These are phyloP conservation scores for Catotricha subobsoleta DNA, from an alignment of 2,888 invertebrate species.

Conservation along the genomic window DNA sequence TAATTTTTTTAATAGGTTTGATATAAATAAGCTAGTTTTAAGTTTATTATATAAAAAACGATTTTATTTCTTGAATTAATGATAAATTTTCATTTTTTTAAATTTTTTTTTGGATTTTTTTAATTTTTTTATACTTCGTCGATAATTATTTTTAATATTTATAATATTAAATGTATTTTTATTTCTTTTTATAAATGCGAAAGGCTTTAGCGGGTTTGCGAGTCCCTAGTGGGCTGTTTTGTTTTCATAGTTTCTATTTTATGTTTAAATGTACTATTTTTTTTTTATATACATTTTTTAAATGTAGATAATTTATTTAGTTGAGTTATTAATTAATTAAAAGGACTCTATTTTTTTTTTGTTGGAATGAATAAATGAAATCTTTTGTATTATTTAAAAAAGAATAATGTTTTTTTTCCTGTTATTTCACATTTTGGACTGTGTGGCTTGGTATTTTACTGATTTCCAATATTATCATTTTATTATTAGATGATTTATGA, in stretches of 20 bases:
- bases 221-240: not conserved
- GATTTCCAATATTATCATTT: too few relatives aligned
- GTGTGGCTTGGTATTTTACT: too few relatives aligned
- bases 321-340: too few relatives aligned
- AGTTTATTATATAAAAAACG: too few relatives aligned
- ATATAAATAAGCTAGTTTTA: too few relatives aligned
- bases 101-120: too few relatives aligned
- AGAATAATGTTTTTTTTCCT: not conserved
- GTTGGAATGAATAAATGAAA: not conserved
- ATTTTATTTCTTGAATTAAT: too few relatives aligned
- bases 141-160: not conserved
- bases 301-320: not conserved
- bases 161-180: not conserved
- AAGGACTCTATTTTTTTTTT: not conserved
- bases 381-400: not conserved
- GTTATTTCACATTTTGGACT: not conserved
- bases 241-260: not conserved
- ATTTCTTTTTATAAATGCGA: not conserved
- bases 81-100: too few relatives aligned
- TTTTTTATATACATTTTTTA: not conserved
- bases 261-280: too few relatives aligned
- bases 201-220: not conserved
- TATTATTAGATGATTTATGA: too few relatives aligned
- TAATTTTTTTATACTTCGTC: not conserved
- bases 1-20: too few relatives aligned